phyloP scores from a whole-genome alignment of 2,888 invertebrate species.

The Iselma pallidipennis region DNA sequence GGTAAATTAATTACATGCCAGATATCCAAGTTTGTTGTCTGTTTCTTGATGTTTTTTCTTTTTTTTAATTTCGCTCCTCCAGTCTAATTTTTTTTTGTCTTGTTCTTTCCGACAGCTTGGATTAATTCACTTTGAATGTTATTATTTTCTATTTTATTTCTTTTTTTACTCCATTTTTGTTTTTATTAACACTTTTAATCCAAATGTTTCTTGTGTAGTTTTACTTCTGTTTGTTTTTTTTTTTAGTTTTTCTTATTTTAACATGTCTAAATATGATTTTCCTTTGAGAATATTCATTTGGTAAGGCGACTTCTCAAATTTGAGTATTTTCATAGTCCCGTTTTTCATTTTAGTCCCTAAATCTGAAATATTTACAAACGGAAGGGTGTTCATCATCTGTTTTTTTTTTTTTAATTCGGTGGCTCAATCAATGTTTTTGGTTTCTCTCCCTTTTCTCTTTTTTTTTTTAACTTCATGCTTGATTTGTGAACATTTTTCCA shows the following conservation, averaged over 20 bases:
- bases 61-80: not conserved
- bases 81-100: no score
- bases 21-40: not conserved
- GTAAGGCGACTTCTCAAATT: not conserved
- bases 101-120: no score
- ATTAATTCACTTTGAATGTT: no score
- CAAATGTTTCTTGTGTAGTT: not conserved
- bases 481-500: not conserved
- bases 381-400: no score
- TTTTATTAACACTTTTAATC: not conserved
- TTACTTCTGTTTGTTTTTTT: no score
- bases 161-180: not conserved
- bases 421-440: not conserved
- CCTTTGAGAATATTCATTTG: not conserved
- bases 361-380: no score
- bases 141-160: not conserved
- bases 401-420: no score
- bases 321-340: not conserved
- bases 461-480: not conserved
- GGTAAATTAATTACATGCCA: conserved; percentile 38
- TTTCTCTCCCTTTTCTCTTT: not conserved
- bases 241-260: no score
- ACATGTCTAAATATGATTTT: no score
- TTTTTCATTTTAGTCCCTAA: no score
- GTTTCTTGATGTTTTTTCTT: not conserved